Percentiles rank a stretch among this genome's conserved stretches.
Conservation (phyloP, 2,888 invertebrate genomes). For the Abrostola triplasia region DNA sequence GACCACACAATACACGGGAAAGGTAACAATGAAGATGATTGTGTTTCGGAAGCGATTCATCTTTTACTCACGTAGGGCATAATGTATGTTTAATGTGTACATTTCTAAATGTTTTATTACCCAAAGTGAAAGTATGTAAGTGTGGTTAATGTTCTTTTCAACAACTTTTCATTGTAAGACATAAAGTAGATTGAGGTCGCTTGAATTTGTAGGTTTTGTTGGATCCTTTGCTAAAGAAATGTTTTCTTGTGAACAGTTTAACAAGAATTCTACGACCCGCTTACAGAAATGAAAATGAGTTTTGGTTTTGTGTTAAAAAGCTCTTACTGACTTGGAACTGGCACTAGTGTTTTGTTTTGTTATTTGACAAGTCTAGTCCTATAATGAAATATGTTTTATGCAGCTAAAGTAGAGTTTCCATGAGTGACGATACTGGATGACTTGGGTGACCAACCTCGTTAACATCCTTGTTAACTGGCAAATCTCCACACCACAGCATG, state of each 20-base stretch:
- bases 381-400: too few species aligned
- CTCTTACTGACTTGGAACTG: too few species aligned
- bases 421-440: too few species aligned
- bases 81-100: constrained; percentile 18
- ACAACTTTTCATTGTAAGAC: constrained; percentile 14
- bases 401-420: too few species aligned
- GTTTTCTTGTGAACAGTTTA: neutral
- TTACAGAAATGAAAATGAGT: too few species aligned
- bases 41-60: neutral
- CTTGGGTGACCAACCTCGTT: too few species aligned
- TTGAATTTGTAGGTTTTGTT: neutral
- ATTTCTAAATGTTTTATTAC: constrained; percentile 35
- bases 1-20: neutral
- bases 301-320: too few species aligned
- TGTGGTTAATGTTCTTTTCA: constrained; percentile 24
- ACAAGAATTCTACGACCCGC: neutral
- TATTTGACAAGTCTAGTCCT: too few species aligned
- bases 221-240: constrained; percentile 1
- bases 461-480: too few species aligned
- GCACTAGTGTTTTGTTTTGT: too few species aligned
- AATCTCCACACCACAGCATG: too few species aligned
- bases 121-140: constrained; percentile 35
- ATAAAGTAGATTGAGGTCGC: constrained; percentile 9
- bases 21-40: neutral
- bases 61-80: constrained; percentile 13